These are phyloP conservation scores for Ispidina lecontei DNA, from an alignment of 2,797 vertebrate species.

Conservation along the genomic window DNA sequence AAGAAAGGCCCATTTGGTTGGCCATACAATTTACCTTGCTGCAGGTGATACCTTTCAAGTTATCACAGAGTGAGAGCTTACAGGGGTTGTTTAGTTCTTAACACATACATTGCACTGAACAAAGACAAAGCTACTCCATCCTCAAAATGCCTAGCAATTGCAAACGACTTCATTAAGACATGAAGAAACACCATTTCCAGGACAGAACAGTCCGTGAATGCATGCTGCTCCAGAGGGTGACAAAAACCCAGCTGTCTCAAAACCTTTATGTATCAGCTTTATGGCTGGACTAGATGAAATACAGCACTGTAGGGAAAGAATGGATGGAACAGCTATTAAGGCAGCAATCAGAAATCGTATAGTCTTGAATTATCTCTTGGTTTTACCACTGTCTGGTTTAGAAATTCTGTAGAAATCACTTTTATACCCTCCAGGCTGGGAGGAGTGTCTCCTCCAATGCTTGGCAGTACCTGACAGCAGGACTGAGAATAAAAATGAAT, in stretches of 20 bases:
- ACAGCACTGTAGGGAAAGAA: background rate
- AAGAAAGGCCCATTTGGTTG: slow-evolving; percentile 45
- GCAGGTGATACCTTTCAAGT: slow-evolving; percentile 34
- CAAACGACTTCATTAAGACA: background rate
- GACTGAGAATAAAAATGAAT: background rate
- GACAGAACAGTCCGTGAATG: background rate
- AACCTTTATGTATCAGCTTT: background rate
- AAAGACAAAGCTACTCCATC: slow-evolving; percentile 34
- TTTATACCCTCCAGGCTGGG: background rate
- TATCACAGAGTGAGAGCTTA: background rate
- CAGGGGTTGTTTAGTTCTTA: slow-evolving; percentile 7
- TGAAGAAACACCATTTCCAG: background rate
- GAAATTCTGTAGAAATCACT: background rate
- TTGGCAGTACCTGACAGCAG: background rate
- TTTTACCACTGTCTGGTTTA: background rate
- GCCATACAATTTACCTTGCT: slow-evolving; percentile 37
- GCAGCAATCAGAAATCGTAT: fast-evolving
- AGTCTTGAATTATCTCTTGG: background rate
- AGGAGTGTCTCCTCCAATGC: background rate
- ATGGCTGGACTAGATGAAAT: background rate
- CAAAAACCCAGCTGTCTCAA: background rate
- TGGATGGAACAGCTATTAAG: background rate
- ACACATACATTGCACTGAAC: background rate
- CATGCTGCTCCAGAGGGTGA: background rate
- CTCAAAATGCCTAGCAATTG: background rate